Percentiles rank a stretch among this genome's conserved stretches.
These are phyloP conservation scores for Drosophila ananassae DNA, from an alignment of 1,140 invertebrate species.

Conservation along the genomic window DNA sequence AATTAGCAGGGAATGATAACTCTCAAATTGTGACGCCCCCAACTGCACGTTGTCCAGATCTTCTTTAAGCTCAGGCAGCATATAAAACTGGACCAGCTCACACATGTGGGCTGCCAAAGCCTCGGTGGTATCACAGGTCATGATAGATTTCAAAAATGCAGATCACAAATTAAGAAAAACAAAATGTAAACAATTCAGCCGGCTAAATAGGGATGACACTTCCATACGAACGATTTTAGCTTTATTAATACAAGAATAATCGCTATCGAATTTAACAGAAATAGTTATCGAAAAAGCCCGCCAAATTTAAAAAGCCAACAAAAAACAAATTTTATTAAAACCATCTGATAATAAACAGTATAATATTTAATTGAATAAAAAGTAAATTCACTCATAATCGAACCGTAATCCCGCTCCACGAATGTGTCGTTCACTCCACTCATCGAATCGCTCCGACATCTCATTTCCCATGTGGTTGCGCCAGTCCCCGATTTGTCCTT, in stretches of 20 bases:
- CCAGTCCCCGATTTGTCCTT: conserved; percentile 94
- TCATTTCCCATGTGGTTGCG: conserved; percentile 91
- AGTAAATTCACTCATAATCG: conserved; percentile 82
- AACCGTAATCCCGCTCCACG: conserved; percentile 88
- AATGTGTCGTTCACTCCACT: conserved; percentile 89
- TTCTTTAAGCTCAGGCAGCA: conserved; percentile 54
- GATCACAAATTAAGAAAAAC: conserved; percentile 1
- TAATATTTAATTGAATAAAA: neutral
- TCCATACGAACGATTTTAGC: neutral
- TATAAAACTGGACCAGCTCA: conserved; percentile 59
- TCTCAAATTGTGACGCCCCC: conserved; percentile 35
- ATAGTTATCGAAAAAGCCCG: neutral
- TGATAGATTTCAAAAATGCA: neutral
- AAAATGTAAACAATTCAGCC: conserved; percentile 13
- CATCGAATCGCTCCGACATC: conserved; percentile 89
- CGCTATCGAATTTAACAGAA: conserved; percentile 3
- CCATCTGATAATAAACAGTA: neutral
- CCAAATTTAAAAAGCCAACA: neutral
- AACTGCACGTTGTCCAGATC: conserved; percentile 54
- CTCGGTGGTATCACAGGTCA: conserved; percentile 32
- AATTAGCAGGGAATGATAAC: conserved; percentile 43
- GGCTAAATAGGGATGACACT: conserved; percentile 1
- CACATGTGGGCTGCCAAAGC: conserved; percentile 21
- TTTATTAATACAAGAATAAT: too few species aligned
- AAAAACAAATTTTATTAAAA: neutral